Percentiles rank a stretch among this genome's conserved stretches.
Conservation (phyloP, 2,888 invertebrate species). For the Drosophila phalerata region DNA sequence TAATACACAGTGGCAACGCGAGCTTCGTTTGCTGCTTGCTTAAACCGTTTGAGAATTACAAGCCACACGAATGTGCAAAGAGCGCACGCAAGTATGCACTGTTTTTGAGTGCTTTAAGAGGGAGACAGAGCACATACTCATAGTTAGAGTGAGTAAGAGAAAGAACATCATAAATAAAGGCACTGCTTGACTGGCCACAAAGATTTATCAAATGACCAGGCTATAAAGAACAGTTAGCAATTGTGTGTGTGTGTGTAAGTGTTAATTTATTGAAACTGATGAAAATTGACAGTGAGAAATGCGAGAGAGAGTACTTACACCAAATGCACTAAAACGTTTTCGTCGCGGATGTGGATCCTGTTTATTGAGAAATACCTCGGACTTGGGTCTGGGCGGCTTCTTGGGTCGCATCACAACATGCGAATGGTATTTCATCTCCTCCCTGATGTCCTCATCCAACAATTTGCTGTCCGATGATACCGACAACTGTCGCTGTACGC, state of each 20-base stretch:
- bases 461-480: slow-evolving; percentile 97
- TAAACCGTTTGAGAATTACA: slow-evolving; percentile 73
- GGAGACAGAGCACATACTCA: background rate
- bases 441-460: slow-evolving; percentile 95
- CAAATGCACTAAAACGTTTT: slow-evolving; percentile 98
- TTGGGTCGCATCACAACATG: slow-evolving; percentile 95
- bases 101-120: slow-evolving; percentile 14
- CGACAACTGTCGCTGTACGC: slow-evolving; percentile 95
- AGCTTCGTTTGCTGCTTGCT: background rate
- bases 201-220: slow-evolving; percentile 43
- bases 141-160: background rate
- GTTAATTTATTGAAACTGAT: slow-evolving; percentile 41
- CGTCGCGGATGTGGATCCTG: slow-evolving; percentile 90
- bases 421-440: slow-evolving; percentile 88
- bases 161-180: background rate
- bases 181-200: slow-evolving; percentile 25
- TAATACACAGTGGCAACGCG: fast-evolving
- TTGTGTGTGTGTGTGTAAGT: slow-evolving; percentile 20
- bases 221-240: slow-evolving; percentile 43
- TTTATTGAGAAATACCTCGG: slow-evolving; percentile 96
- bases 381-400: slow-evolving; percentile 97
- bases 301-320: slow-evolving; percentile 89
- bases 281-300: slow-evolving; percentile 29
- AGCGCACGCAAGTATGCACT: slow-evolving; percentile 51
- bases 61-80: background rate